Evolutionary conservation across 2,888 invertebrate genomes (phyloP).

Genomic region (Cataglyphis albicans): DNA sequence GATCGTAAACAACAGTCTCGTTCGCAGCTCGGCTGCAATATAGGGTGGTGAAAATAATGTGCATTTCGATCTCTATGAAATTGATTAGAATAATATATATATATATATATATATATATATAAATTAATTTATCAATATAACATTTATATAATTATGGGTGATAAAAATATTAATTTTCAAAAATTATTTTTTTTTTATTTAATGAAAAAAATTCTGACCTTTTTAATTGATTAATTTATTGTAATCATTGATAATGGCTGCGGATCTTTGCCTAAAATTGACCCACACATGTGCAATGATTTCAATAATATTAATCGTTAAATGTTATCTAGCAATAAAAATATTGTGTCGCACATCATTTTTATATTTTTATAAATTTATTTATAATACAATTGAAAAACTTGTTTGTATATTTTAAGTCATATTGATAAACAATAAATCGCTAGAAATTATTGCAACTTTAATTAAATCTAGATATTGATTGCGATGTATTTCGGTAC

Average conservation of each 20-base stretch:
- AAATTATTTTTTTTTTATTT: neutral
- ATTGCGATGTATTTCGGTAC: neutral
- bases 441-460: neutral
- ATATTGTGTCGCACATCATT: neutral
- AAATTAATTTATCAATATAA: neutral
- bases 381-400: neutral
- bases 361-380: neutral
- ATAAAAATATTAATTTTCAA: neutral
- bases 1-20: slow-evolving; percentile 43
- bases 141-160: neutral
- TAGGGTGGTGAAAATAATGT: slow-evolving; percentile 11
- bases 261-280: neutral
- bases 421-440: neutral
- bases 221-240: neutral
- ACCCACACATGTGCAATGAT: neutral
- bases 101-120: neutral
- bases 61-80: slow-evolving; percentile 1
- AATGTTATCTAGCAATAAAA: slow-evolving; percentile 7
- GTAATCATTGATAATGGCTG: neutral
- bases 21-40: slow-evolving; percentile 16
- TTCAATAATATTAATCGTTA: neutral
- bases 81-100: neutral
- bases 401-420: neutral
- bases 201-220: neutral
- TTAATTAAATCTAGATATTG: neutral